Base-by-base conservation (phyloP, 2,113 vertebrate genomes). In the Rhynchomys soricoides region DNA sequence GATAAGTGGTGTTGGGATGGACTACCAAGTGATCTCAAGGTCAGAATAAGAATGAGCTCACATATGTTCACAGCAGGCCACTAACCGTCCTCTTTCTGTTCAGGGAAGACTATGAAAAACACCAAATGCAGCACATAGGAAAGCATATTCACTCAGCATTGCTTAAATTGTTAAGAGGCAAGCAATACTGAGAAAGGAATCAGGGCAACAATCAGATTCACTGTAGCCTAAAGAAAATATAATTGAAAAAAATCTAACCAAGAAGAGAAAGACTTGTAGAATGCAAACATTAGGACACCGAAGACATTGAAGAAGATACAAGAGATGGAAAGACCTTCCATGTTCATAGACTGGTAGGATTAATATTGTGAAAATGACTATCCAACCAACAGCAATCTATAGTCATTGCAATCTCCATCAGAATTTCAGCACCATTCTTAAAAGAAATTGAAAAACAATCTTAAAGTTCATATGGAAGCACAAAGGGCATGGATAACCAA, bases 121-220 rank as follows among this genome's bases (percentile, higher is more conserved):
- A 74, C 1, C 2, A 34, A 86, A 48, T 11, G 29, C 2, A 88
- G 50, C n/a, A 88, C 16, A 91, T 37, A 64, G 55, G 24, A 68
- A 75, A 45, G 57, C 21, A 48, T 75, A 7, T 85, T n/a, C 83
- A 13, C 50, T 70, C 37, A 66, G 43, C 5, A 88, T 34, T 82
- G 81, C 62, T 73, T 83, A 79, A 50, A 57, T 93, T 50, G 91
- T 43, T 57, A 92, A 88, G 62, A 95, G 79, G 15, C 29, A 45
- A 64, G 59, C 57, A 64, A 45, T 59, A 59, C 7, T 8, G 37
- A 82, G 22, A 24, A 82, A 59, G 55, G 43, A 83, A 62, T 17
- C 37, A 26, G 79, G 31, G n/a, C 59, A 82, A 59, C 22, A 26
- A 83, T 17, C 55, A 59, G 62, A 43, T 83, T 59, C 11, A 29